These are phyloP conservation scores for Apodemia duryi DNA, from an alignment of 2,888 invertebrate species.

Conservation along the genomic window DNA sequence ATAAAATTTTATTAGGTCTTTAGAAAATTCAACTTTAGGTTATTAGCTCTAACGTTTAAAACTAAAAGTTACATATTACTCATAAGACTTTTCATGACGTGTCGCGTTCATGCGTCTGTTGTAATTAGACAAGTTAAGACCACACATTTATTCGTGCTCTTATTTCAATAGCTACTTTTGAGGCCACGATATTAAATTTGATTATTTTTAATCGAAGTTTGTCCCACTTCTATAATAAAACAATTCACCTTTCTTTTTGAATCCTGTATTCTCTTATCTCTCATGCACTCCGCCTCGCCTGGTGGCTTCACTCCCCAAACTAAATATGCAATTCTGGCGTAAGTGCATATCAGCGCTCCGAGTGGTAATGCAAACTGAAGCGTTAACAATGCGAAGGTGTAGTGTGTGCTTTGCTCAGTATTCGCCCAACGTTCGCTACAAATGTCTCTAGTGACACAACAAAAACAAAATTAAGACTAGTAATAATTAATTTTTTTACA, in stretches of 20 bases:
- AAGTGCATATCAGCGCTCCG: slow-evolving; percentile 88
- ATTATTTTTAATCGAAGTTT: not conserved
- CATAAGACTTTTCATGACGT: too few relatives aligned
- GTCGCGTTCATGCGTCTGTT: too few relatives aligned
- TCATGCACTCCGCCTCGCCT: slow-evolving; percentile 90
- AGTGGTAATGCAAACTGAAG: slow-evolving; percentile 92
- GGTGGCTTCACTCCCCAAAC: slow-evolving; percentile 93
- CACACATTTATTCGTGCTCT: too few relatives aligned
- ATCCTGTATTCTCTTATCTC: slow-evolving; percentile 90
- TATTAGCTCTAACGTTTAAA: too few relatives aligned
- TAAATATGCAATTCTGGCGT: slow-evolving; percentile 89
- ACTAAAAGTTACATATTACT: too few relatives aligned
- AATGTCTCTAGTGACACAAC: slow-evolving; percentile 73
- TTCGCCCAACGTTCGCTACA: slow-evolving; percentile 86
- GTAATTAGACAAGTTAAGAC: too few relatives aligned
- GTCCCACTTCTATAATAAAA: too few relatives aligned
- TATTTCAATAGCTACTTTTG: too few relatives aligned
- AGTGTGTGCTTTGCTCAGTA: slow-evolving; percentile 82
- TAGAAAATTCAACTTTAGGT: too few relatives aligned
- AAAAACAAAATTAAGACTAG: not conserved
- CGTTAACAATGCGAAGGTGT: slow-evolving; percentile 87
- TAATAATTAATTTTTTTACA: not conserved
- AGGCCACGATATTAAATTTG: too few relatives aligned
- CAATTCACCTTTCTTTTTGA: slow-evolving; percentile 89
- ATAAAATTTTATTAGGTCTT: too few relatives aligned